Conservation (phyloP, 2,888 invertebrate genomes). For the Pimpla rufipes region DNA sequence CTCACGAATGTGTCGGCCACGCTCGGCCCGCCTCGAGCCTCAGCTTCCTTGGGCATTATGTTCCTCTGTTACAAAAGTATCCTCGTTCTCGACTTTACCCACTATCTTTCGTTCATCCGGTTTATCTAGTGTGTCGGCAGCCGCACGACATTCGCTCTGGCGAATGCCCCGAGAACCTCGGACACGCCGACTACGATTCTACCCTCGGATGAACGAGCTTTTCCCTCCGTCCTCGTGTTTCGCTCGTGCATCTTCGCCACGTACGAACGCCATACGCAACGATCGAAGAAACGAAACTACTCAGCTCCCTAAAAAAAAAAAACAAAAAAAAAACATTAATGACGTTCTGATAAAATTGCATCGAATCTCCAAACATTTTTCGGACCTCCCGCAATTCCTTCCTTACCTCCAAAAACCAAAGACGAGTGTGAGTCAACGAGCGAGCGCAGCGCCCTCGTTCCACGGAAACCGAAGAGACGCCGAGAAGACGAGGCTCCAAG, state of each 20-base stretch:
- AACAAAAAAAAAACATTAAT: background rate
- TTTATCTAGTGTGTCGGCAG: slow-evolving; percentile 63
- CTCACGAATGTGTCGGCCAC: slow-evolving; percentile 46
- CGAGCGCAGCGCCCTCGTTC: background rate
- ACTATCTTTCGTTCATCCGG: slow-evolving; percentile 73
- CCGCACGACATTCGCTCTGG: slow-evolving; percentile 52
- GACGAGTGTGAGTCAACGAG: background rate
- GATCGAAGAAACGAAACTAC: background rate
- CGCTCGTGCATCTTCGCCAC: background rate
- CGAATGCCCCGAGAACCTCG: slow-evolving; percentile 52
- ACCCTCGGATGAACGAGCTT: background rate
- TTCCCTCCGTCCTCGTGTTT: background rate
- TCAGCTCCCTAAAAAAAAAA: background rate
- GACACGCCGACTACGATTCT: slow-evolving; percentile 11
- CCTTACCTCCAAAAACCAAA: slow-evolving; percentile 13
- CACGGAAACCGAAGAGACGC: background rate
- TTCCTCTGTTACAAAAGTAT: slow-evolving; percentile 79
- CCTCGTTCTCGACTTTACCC: slow-evolving; percentile 79
- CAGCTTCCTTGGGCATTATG: slow-evolving; percentile 73
- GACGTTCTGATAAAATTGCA: background rate
- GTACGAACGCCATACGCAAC: background rate
- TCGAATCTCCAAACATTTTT: background rate
- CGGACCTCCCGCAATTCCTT: slow-evolving; percentile 5
- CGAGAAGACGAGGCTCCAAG: too few species aligned
- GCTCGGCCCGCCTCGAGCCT: slow-evolving; percentile 7